Conservation (phyloP, 2,888 invertebrate species). For the Drosophila leonis region DNA sequence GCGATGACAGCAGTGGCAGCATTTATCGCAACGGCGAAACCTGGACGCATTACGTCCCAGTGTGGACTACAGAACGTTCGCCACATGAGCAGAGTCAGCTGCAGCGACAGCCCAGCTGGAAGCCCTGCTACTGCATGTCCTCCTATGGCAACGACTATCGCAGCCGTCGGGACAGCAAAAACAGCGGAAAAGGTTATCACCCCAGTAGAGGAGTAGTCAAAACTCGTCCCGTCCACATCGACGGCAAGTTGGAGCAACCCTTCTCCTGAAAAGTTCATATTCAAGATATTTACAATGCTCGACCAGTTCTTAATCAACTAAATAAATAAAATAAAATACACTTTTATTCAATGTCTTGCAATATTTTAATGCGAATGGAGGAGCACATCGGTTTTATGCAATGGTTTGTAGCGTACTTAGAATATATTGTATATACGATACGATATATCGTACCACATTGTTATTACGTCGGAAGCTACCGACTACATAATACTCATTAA, state of each 20-base stretch:
- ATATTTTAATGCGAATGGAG: background rate
- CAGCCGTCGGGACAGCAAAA: conserved; percentile 72
- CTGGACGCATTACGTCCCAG: conserved; percentile 84
- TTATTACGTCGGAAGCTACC: no score
- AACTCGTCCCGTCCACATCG: conserved; percentile 68
- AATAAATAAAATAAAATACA: background rate
- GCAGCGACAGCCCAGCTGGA: conserved; percentile 84
- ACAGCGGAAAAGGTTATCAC: background rate
- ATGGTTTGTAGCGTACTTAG: no score
- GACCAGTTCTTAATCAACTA: background rate
- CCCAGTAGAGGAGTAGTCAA: conserved; percentile 28
- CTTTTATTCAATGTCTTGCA: background rate
- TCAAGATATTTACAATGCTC: background rate
- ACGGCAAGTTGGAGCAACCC: conserved; percentile 83
- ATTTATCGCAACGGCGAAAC: conserved; percentile 79
- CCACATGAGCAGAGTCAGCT: conserved; percentile 78
- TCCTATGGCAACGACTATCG: conserved; percentile 70
- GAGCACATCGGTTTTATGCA: no score
- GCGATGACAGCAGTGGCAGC: conserved; percentile 58
- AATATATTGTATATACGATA: no score
- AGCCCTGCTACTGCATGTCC: conserved; percentile 83
- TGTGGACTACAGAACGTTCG: conserved; percentile 83
- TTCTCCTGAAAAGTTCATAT: conserved; percentile 62
- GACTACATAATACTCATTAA: no score
- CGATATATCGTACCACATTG: no score